phyloP scores from a whole-genome alignment of 2,113 vertebrate species.

The Polyodon spathula region DNA sequence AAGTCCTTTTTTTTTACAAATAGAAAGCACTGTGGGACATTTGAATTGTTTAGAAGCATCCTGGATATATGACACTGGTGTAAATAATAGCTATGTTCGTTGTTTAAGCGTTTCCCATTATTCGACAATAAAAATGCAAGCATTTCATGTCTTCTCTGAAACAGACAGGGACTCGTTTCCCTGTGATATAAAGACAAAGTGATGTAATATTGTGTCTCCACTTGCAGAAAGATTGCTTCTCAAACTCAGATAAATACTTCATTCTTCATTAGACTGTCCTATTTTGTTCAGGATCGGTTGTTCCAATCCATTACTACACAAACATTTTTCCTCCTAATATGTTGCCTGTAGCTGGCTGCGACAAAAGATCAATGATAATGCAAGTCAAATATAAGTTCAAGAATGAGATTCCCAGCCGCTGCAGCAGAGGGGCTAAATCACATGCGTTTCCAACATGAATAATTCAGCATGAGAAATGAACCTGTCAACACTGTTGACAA shows the following conservation, averaged over 20 bases:
- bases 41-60: too few relatives aligned
- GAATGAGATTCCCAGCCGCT: not conserved
- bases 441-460: conserved; percentile 12
- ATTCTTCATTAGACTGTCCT: conserved; percentile 28
- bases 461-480: conserved; percentile 15
- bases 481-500: conserved; percentile 16
- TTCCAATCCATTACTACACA: conserved; percentile 16
- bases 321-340: conserved; percentile 26
- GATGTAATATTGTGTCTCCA: conserved; percentile 30
- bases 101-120: not conserved
- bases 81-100: too few relatives aligned
- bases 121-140: not conserved
- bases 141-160: conserved; percentile 13
- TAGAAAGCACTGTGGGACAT: too few relatives aligned
- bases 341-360: conserved; percentile 4
- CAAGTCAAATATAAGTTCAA: conserved; percentile 1
- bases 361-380: conserved; percentile 15
- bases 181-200: conserved; percentile 36
- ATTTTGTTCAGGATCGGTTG: conserved; percentile 21
- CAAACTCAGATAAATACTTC: conserved; percentile 32
- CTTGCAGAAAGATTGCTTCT: conserved; percentile 22
- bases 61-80: too few relatives aligned
- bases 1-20: too few relatives aligned
- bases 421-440: not conserved
- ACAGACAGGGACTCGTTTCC: conserved; percentile 30